Evolutionary conservation across 2,797 vertebrate genomes (phyloP), one percentile per base, ranked within the genome.

Genomic region (Leuciscus waleckii): DNA sequence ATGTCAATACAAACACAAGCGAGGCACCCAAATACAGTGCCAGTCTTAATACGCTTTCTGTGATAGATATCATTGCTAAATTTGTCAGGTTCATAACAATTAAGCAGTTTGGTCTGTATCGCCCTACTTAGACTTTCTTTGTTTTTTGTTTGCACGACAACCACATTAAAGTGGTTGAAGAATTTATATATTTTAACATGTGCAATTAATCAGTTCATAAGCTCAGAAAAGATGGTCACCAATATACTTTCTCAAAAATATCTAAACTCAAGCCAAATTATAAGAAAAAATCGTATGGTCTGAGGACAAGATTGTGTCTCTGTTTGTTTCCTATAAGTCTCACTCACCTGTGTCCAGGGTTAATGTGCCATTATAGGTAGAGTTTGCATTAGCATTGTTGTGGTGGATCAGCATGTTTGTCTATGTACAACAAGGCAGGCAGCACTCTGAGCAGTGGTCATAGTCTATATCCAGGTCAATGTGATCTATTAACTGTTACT

Each of bases 261-360:
- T 4, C 32, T 17, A 11, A 35, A 21, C 3, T 23, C 5, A 46
- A n/a, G 56, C 41, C n/a, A 29, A 35, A 63, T 75, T n/a, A 56
- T 56, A 35, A 17, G 29, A 86, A 7, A 71, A 26, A 8, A 56
- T 23, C 32, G n/a, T 23, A 69, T 46, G 51, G 61, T 49, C 29
- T 56, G 23, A 71, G 29, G n/a, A 51, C 7, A 71, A 54, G 16
- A 29, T 14, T 69, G 70, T 69, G 26, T 29, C 29, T 70, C 13
- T 32, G 49, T 67, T 58, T 41, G 69, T 26, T 51, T 76, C 5
- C 43, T 73, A 67, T 61, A 71, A 32, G 23, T 63, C n/a, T 81
- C 88, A 93, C 95, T 96, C 93, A 97, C 96, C 96, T 95, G 92
- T 88, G 63, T 89, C 91, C 86, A 93, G 92, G 3, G 89, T 91